Conservation (phyloP, 2,797 vertebrate genomes). For the Halcyon badia region DNA sequence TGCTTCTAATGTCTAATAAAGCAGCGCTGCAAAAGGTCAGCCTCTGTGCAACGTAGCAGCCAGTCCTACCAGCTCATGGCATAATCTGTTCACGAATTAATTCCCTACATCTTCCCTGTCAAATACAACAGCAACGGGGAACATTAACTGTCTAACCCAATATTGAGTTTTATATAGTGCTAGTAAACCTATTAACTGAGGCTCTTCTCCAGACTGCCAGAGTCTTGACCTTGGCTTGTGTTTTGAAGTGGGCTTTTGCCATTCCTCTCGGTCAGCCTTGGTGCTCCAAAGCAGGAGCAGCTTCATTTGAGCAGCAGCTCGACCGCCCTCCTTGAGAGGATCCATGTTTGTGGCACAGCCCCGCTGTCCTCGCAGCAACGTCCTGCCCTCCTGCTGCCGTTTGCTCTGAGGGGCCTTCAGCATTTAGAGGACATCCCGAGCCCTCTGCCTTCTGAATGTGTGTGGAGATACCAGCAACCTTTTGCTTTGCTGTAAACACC, state of each 20-base stretch:
- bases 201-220: neutral
- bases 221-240: conserved; percentile 13
- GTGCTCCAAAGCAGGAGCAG: neutral
- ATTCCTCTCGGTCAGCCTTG: neutral
- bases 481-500: neutral
- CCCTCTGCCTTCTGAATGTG: neutral
- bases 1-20: conserved; percentile 19
- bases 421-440: accelerated
- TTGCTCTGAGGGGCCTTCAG: neutral
- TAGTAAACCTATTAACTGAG: conserved; percentile 11
- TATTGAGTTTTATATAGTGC: neutral
- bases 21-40: conserved; percentile 2
- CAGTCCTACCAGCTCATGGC: conserved; percentile 1
- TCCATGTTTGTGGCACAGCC: neutral
- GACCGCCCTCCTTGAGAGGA: accelerated
- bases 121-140: neutral
- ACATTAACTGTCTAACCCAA: conserved; percentile 11
- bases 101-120: neutral
- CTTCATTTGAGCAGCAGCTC: neutral
- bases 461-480: neutral
- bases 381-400: neutral
- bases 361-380: neutral
- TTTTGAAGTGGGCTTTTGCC: neutral
- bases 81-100: conserved; percentile 20
- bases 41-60: neutral